phyloP scores from a whole-genome alignment of 2,113 vertebrate genomes.

The Tenebrosternarchus preto region DNA sequence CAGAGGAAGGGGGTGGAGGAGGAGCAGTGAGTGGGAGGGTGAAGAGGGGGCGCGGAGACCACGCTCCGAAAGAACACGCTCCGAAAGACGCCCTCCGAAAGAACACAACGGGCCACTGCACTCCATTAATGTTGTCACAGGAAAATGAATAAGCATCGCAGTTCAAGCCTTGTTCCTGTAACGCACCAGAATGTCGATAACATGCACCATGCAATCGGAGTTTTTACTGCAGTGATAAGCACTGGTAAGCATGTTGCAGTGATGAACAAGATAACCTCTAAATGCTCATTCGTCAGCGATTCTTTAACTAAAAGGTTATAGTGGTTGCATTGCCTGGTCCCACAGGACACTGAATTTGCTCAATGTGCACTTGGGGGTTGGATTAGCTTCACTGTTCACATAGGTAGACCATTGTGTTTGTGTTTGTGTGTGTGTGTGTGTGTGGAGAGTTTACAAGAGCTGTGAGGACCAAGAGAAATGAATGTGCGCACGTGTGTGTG shows the following conservation, averaged over 20 bases:
- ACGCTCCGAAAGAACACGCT: too few relatives aligned
- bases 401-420: conserved; percentile 20
- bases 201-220: conserved; percentile 17
- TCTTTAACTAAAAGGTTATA: conserved; percentile 46
- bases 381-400: conserved; percentile 11
- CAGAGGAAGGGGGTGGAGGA: too few relatives aligned
- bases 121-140: conserved; percentile 70
- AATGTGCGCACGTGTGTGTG: neutral
- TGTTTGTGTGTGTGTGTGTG: conserved; percentile 28
- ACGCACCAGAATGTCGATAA: conserved; percentile 48
- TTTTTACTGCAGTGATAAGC: conserved; percentile 20
- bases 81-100: conserved; percentile 55
- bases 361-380: conserved; percentile 26
- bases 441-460: conserved; percentile 21
- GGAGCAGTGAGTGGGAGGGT: too few relatives aligned
- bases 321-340: conserved; percentile 4
- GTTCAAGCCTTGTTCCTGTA: conserved; percentile 56
- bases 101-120: conserved; percentile 67
- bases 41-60: too few relatives aligned
- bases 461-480: conserved; percentile 8
- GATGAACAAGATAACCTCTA: conserved; percentile 37
- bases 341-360: conserved; percentile 22
- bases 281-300: conserved; percentile 52
- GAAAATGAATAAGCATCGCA: conserved; percentile 62
- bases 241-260: conserved; percentile 45